A percentile compares a stretch with the other conserved stretches of the same genome.
phyloP scores from a whole-genome alignment of 2,888 invertebrate genomes.

The Zygogramma bicolorata region DNA sequence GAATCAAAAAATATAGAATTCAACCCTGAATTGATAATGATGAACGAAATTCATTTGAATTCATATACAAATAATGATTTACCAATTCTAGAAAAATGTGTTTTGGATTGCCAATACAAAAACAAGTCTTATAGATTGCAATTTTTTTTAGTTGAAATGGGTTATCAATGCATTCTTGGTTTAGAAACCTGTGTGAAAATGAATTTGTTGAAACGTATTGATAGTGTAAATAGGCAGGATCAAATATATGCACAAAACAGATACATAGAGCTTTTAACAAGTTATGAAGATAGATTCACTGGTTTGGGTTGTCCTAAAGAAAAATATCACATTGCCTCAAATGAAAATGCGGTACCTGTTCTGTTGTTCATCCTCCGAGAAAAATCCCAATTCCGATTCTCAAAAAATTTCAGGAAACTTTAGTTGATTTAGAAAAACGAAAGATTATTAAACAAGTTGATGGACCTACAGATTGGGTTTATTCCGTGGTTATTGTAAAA shows the following conservation, averaged over 20 bases:
- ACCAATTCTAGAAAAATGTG: constrained; percentile 11
- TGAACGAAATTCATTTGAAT: constrained; percentile 17
- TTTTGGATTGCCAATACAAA: constrained; percentile 14
- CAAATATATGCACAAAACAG: neutral
- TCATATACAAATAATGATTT: constrained; percentile 27
- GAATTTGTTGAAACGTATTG: constrained; percentile 19
- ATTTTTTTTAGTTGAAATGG: constrained; percentile 18
- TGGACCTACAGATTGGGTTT: neutral
- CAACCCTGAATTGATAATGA: neutral
- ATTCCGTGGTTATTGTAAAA: neutral
- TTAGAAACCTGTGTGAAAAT: constrained; percentile 14
- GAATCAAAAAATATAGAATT: constrained; percentile 12
- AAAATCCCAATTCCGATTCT: neutral
- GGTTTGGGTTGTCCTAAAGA: constrained; percentile 22
- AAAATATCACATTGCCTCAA: constrained; percentile 19
- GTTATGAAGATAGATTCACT: constrained; percentile 18
- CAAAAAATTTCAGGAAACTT: neutral
- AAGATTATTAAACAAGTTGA: neutral
- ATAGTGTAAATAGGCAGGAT: neutral
- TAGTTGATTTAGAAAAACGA: neutral
- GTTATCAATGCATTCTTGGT: constrained; percentile 12
- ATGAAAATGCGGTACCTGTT: constrained; percentile 1
- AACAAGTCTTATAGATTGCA: neutral
- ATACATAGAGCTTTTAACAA: neutral
- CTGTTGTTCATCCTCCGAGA: neutral